These are phyloP conservation scores for Brachionus manjavacas DNA, from an alignment of 1,140 invertebrate genomes.

Conservation along the genomic window DNA sequence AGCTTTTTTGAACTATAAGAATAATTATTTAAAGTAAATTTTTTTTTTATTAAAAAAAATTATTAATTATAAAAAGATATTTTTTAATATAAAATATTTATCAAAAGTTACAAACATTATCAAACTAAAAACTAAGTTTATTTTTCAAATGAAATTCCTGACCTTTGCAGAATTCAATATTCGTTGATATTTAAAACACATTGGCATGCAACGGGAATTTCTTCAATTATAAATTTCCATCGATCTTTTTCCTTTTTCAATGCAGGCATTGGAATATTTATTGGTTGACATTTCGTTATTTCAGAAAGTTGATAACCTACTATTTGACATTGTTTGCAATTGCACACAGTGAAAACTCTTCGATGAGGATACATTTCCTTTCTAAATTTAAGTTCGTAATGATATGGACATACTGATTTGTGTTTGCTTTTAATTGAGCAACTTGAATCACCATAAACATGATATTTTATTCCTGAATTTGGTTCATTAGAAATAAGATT, in stretches of 20 bases:
- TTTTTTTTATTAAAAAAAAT: too few species aligned
- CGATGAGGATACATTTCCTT: neutral
- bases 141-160: too few species aligned
- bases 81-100: too few species aligned
- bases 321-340: neutral
- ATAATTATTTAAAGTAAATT: too few species aligned
- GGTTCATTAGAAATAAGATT: neutral
- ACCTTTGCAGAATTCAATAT: neutral
- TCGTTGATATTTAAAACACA: neutral
- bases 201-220: neutral
- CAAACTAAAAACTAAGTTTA: too few species aligned
- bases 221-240: neutral
- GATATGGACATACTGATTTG: neutral
- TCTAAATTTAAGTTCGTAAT: neutral
- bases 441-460: neutral
- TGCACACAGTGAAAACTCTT: neutral
- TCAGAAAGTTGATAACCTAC: neutral
- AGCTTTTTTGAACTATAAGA: too few species aligned
- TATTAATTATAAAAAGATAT: too few species aligned
- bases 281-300: neutral
- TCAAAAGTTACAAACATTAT: too few species aligned
- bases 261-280: neutral
- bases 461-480: neutral
- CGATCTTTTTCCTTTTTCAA: neutral
- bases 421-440: neutral